Evolutionary conservation across 2,113 vertebrate species (phyloP).

Genomic region (Pituophis catenifer): DNA sequence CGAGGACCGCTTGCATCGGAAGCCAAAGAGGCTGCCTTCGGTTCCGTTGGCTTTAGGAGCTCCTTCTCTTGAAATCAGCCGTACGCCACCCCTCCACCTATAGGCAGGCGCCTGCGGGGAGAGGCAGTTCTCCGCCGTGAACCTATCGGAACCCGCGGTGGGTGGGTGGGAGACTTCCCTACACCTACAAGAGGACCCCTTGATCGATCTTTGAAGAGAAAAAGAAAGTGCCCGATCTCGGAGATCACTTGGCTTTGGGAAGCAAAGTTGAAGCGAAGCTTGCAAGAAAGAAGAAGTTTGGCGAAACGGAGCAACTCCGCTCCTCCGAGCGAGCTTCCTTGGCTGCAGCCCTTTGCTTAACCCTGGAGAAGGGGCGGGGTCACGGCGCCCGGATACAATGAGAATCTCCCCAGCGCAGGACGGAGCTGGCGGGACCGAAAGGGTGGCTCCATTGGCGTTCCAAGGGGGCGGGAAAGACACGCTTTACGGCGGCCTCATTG

Average conservation of each 20-base stretch:
- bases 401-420: not conserved
- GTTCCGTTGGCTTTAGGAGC: not conserved
- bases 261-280: not conserved
- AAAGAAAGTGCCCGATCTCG: not conserved
- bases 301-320: accelerated
- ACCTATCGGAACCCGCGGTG: not conserved
- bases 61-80: not conserved
- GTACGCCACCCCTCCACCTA: not conserved
- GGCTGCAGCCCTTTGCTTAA: not conserved
- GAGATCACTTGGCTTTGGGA: not conserved
- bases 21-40: not conserved
- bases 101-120: not conserved
- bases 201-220: not conserved
- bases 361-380: not conserved
- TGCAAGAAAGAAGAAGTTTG: not conserved
- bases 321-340: not conserved
- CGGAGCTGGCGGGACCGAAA: not conserved
- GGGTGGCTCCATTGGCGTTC: not conserved
- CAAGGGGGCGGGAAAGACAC: not conserved
- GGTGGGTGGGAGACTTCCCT: not conserved
- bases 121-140: not conserved
- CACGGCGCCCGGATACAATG: not conserved
- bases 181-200: not conserved
- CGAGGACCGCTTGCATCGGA: not conserved
- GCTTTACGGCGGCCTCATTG: not conserved